These are phyloP conservation scores for Grantiella picta DNA, from an alignment of 2,113 vertebrate genomes.

Conservation along the genomic window DNA sequence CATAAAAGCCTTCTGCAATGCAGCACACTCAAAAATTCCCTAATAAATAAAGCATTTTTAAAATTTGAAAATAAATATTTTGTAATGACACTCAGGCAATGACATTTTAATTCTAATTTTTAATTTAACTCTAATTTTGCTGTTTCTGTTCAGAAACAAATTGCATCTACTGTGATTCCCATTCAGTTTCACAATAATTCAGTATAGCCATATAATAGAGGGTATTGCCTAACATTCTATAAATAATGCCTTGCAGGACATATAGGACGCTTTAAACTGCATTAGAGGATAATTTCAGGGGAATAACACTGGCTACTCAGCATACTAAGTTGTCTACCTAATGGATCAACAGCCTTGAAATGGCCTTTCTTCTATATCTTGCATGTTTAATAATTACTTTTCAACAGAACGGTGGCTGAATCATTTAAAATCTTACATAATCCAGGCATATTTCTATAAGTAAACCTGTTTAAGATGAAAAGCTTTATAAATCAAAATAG, in stretches of 20 bases:
- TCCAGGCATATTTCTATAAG: neutral
- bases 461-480: neutral
- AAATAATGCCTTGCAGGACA: neutral
- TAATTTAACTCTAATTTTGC: neutral
- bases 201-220: neutral
- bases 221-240: neutral
- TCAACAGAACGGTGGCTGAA: neutral
- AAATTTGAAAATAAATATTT: neutral
- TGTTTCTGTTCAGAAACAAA: neutral
- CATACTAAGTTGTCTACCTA: neutral
- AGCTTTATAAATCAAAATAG: neutral
- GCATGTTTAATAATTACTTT: neutral
- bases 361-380: neutral
- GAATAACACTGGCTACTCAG: neutral
- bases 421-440: neutral
- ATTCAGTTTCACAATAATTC: neutral
- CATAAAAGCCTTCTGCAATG: neutral
- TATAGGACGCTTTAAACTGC: neutral
- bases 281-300: neutral
- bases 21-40: rapidly evolving
- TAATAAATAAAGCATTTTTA: neutral
- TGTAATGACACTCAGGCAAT: neutral
- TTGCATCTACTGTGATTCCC: neutral
- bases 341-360: neutral
- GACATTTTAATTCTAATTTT: neutral